Evolutionary conservation across 1,140 invertebrate species (phyloP), one percentile per base, ranked within the genome.

Genomic region (Caerostris darwini): DNA sequence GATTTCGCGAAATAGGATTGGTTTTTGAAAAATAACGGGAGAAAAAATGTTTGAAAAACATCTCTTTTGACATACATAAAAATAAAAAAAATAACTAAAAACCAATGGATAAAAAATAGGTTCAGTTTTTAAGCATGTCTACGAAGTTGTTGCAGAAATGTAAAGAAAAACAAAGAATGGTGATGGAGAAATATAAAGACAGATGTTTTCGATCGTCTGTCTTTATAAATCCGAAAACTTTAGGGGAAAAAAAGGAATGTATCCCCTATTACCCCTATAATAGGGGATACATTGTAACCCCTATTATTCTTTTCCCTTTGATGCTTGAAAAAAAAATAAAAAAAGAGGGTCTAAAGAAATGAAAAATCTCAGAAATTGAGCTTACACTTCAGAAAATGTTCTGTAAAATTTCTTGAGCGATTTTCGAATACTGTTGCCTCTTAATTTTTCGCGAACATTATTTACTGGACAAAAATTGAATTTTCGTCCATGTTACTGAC

Each of bases 1-100:
- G 69, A 77, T 77, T 77, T 77, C 69, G 34, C 19, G 69, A 77
- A 77, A 77, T 77, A 77, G 69, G 69, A 77, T 77, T 77, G 69
- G 69, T 12, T 77, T 34, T 77, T 77, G 34, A 77, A 77, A 77
- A 77, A 77, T 77, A 77, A 77, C 8, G 12, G 50, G 4, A 50
- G 10, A 77, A 77, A 53, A 77, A 77, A 77, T 10, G 5, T 34
- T 53, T 77, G 10, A 77, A 77, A 77, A 77, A 77, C 34, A 77
- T 77, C 12, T 77, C 69, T 77, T 77, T 77, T 77, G 69, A 77
- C 50, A 34, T 34, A 34, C 10, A 77, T 5, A 34, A 77, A 77
- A 77, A 77, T 50, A 34, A 34, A 50, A 77, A 50, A 50, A 77
- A 50, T 53, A n/a, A 67, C 14, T 10, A 77, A 77, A 77, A 77